phyloP scores from a whole-genome alignment of 1,140 invertebrate genomes.

The Drosophila kikkawai region DNA sequence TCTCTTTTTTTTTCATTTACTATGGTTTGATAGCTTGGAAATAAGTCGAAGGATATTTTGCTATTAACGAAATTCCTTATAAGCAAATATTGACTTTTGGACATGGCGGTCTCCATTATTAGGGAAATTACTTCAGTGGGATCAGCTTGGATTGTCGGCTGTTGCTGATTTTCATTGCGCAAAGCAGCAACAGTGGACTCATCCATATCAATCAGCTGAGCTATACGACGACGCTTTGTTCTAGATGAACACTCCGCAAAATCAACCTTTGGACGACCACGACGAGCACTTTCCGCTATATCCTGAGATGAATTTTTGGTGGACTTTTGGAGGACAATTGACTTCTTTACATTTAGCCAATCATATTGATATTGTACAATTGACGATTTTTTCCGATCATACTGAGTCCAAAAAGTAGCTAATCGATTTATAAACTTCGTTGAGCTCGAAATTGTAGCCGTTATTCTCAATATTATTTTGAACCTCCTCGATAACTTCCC shows the following conservation, averaged over 20 bases:
- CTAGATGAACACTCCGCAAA: slow-evolving; percentile 3
- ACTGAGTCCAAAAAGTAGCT: neutral
- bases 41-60: slow-evolving; percentile 11
- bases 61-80: slow-evolving; percentile 4
- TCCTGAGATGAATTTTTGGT: neutral
- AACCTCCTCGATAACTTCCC: neutral
- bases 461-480: neutral
- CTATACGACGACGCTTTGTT: neutral
- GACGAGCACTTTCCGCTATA: neutral
- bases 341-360: neutral
- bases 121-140: slow-evolving; percentile 1
- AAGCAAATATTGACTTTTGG: slow-evolving; percentile 9
- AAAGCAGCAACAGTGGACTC: slow-evolving; percentile 6
- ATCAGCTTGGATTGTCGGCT: neutral
- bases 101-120: slow-evolving; percentile 11
- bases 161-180: slow-evolving; percentile 8
- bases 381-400: neutral
- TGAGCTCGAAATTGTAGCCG: neutral
- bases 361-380: slow-evolving; percentile 12
- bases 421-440: neutral
- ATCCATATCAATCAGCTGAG: slow-evolving; percentile 1
- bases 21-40: slow-evolving; percentile 15
- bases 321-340: neutral
- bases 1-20: slow-evolving; percentile 14
- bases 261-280: neutral